Evolutionary conservation across 2,797 vertebrate species (phyloP).

Genomic region (Cyclopterus lumpus): DNA sequence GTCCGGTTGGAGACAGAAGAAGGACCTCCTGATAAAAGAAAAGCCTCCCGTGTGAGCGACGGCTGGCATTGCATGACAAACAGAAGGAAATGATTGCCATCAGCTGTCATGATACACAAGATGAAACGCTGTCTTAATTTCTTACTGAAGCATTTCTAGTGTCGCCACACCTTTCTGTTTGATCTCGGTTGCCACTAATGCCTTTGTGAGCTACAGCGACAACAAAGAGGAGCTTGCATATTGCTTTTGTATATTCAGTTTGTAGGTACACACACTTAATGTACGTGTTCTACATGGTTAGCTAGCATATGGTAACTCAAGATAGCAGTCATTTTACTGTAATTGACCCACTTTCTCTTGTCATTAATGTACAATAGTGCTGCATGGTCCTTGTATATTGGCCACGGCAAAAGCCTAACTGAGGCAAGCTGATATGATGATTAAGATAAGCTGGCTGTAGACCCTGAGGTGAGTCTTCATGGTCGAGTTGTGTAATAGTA

Average conservation of each 20-base stretch:
- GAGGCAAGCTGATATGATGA: conserved; percentile 77
- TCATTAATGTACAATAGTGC: conserved; percentile 74
- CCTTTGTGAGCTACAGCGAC: conserved; percentile 41
- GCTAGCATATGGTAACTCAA: conserved; percentile 36
- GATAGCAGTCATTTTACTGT: conserved; percentile 64
- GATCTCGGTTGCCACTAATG: conserved; percentile 50
- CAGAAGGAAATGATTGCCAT: conserved; percentile 58
- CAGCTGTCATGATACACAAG: conserved; percentile 67
- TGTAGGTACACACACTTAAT: not conserved
- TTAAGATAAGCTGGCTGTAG: conserved; percentile 71
- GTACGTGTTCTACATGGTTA: not conserved
- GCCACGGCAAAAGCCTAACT: conserved; percentile 62
- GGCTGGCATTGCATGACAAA: conserved; percentile 62
- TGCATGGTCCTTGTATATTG: conserved; percentile 44
- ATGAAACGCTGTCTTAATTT: conserved; percentile 55
- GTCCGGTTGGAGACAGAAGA: conserved; percentile 58
- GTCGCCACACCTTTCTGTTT: conserved; percentile 60
- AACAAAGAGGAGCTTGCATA: conserved; percentile 5
- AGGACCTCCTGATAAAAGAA: conserved; percentile 45
- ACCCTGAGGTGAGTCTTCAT: conserved; percentile 69
- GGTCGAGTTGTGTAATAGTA: conserved; percentile 69
- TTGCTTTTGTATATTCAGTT: conserved; percentile 17
- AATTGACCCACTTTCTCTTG: conserved; percentile 63
- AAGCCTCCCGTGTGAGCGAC: conserved; percentile 61
- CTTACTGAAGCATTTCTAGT: conserved; percentile 34